These are phyloP conservation scores for Drosophila bifasciata DNA, from an alignment of 1,140 invertebrate genomes.

Conservation along the genomic window DNA sequence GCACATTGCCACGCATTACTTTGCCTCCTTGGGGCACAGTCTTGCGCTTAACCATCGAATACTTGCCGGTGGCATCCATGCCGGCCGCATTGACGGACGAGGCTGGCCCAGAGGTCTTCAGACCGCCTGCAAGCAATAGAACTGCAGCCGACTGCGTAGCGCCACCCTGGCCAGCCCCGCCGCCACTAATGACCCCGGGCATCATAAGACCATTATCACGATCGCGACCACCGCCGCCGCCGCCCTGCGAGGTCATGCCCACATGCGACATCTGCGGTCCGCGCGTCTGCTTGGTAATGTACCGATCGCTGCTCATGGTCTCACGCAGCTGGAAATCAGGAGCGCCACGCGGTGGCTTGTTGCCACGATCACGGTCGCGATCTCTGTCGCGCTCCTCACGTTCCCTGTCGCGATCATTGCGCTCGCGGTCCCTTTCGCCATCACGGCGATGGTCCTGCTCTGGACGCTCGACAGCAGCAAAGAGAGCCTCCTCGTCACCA, in stretches of 20 bases:
- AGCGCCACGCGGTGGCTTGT: conserved; percentile 57
- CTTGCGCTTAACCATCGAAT: conserved; percentile 80
- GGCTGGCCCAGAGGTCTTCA: conserved; percentile 60
- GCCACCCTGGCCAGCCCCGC: conserved; percentile 46
- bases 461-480: conserved; percentile 88
- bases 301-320: conserved; percentile 78
- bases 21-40: conserved; percentile 67
- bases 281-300: conserved; percentile 77
- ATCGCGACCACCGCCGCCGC: conserved; percentile 26
- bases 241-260: conserved; percentile 58
- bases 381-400: conserved; percentile 73
- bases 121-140: conserved; percentile 59
- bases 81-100: conserved; percentile 44
- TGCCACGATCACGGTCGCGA: conserved; percentile 74
- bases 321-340: conserved; percentile 69
- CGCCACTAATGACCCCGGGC: conserved; percentile 50
- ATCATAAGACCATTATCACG: conserved; percentile 66
- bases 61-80: conserved; percentile 65
- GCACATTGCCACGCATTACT: conserved; percentile 70
- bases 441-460: conserved; percentile 54
- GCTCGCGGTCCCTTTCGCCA: conserved; percentile 56
- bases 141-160: conserved; percentile 65
- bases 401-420: conserved; percentile 67
- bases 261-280: conserved; percentile 71
- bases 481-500: conserved; percentile 93